Evolutionary conservation across 1,140 invertebrate species (phyloP).

Genomic region (Lucilia cuprina): DNA sequence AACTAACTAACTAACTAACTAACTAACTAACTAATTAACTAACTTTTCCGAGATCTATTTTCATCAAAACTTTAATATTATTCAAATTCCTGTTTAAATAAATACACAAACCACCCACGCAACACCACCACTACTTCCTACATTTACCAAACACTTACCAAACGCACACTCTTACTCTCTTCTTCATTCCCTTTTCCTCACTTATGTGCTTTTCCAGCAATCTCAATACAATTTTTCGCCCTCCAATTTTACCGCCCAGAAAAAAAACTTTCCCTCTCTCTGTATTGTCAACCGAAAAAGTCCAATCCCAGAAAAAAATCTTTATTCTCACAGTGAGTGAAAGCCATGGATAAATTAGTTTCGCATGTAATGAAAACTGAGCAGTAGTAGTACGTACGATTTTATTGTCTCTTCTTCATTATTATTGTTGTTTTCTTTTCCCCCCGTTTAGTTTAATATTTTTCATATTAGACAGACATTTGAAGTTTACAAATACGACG

Average conservation of each 20-base stretch:
- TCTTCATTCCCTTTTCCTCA: not conserved
- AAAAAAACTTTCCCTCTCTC: slow-evolving; percentile 2
- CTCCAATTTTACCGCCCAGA: not conserved
- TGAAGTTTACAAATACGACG: slow-evolving; percentile 10
- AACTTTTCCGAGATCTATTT: no score
- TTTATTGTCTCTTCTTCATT: not conserved
- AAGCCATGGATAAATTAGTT: slow-evolving; percentile 26
- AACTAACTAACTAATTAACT: no score
- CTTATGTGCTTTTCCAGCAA: not conserved
- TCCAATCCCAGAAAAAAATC: not conserved
- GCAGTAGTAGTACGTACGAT: not conserved
- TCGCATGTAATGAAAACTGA: not conserved
- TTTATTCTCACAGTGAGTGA: not conserved
- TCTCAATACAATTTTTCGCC: not conserved
- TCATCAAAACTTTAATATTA: no score
- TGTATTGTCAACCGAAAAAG: not conserved
- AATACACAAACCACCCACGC: not conserved
- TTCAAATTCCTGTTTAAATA: no score
- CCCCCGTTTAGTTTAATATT: not conserved
- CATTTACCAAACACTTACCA: not conserved
- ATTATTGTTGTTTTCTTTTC: not conserved
- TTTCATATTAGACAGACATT: slow-evolving; percentile 4
- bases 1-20: no score
- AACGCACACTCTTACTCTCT: not conserved
- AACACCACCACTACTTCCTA: not conserved